Conservation (phyloP, 2,113 vertebrate species). For the Hyla sarda region DNA sequence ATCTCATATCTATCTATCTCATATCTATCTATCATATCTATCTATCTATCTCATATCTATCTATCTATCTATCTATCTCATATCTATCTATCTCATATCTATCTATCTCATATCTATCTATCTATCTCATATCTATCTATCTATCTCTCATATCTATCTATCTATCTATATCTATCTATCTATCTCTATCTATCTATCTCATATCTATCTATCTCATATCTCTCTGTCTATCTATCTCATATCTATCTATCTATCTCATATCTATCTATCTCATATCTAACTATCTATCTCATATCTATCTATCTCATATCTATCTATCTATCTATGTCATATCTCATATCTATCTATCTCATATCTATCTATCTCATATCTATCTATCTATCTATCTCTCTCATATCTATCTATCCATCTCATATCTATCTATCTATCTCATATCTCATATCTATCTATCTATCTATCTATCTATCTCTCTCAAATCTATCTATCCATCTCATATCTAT, state of each 20-base stretch:
- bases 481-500: background rate
- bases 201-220: background rate
- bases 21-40: background rate
- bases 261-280: background rate
- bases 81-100: background rate
- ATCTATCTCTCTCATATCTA: background rate
- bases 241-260: background rate
- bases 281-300: background rate
- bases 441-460: background rate
- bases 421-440: background rate
- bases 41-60: background rate
- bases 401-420: background rate
- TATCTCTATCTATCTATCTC: slow-evolving; percentile 12
- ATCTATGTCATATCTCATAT: background rate
- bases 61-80: background rate
- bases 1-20: background rate
- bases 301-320: slow-evolving; percentile 3
- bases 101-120: background rate
- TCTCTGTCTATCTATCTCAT: background rate
- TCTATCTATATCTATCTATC: slow-evolving; percentile 55
- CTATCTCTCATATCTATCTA: background rate
- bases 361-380: background rate
- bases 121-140: background rate
- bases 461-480: background rate
- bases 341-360: slow-evolving; percentile 1